phyloP scores from a whole-genome alignment of 2,113 vertebrate species.

The Turnix velox region DNA sequence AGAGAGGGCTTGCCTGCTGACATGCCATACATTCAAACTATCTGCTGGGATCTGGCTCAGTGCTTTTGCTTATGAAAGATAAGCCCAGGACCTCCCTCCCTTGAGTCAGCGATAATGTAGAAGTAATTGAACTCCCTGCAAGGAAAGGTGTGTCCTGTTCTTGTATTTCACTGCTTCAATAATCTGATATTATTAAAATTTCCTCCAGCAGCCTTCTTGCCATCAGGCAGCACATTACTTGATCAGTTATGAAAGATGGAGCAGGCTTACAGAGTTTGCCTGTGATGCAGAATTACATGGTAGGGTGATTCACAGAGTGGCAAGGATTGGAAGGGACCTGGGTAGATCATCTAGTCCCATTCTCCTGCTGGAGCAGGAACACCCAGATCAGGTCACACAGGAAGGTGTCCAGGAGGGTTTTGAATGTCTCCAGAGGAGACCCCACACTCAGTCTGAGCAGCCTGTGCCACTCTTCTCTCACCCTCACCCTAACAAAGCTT shows the following conservation, averaged over 20 bases:
- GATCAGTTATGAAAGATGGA: slow-evolving; percentile 34
- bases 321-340: too few species aligned
- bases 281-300: slow-evolving; percentile 21
- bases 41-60: background rate
- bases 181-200: slow-evolving; percentile 34
- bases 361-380: too few species aligned
- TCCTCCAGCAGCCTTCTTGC: background rate
- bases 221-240: slow-evolving; percentile 23
- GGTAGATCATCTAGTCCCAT: too few species aligned
- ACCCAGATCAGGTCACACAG: too few species aligned
- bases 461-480: too few species aligned
- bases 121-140: background rate
- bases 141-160: background rate
- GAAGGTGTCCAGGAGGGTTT: too few species aligned
- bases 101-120: background rate
- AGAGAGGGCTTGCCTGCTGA: background rate
- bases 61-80: background rate
- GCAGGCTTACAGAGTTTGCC: background rate
- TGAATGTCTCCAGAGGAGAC: too few species aligned
- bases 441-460: too few species aligned
- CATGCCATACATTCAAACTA: background rate
- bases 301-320: slow-evolving; percentile 46
- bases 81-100: background rate
- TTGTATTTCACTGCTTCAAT: slow-evolving; percentile 3
- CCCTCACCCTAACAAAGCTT: too few species aligned